Evolutionary conservation across 2,888 invertebrate genomes (phyloP).

Genomic region (Penaeus monodon): DNA sequence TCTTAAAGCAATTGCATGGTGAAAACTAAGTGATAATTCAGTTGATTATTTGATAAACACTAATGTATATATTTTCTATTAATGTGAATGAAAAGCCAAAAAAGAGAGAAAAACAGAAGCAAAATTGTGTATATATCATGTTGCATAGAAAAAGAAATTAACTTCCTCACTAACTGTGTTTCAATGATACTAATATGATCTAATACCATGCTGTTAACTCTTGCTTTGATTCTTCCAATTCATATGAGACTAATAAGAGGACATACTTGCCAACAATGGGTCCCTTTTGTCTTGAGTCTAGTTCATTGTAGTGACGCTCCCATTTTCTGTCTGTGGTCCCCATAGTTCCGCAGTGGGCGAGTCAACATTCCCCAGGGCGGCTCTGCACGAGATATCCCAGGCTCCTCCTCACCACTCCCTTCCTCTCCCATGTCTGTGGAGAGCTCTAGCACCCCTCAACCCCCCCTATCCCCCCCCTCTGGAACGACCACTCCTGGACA

Average conservation of each 20-base stretch:
- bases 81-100: not conserved
- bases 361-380: conserved; percentile 48
- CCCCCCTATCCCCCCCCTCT: conserved; percentile 49
- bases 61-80: not conserved
- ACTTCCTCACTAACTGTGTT: too few relatives aligned
- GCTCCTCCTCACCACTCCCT: conserved; percentile 52
- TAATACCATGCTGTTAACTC: too few relatives aligned
- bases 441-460: conserved; percentile 60
- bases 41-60: too few relatives aligned
- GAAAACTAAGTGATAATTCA: not conserved
- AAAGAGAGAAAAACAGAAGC: too few relatives aligned
- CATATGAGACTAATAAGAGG: conserved; percentile 12
- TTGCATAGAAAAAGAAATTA: too few relatives aligned
- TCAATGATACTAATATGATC: too few relatives aligned
- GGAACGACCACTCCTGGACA: conserved; percentile 49
- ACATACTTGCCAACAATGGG: conserved; percentile 21
- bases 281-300: conserved; percentile 27
- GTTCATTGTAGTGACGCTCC: conserved; percentile 47
- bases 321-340: conserved; percentile 57
- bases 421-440: conserved; percentile 57
- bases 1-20: conserved; percentile 17
- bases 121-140: too few relatives aligned
- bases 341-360: conserved; percentile 61
- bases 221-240: too few relatives aligned
- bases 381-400: conserved; percentile 50